phyloP scores from a whole-genome alignment of 2,888 invertebrate genomes.

The Athalia rosae region DNA sequence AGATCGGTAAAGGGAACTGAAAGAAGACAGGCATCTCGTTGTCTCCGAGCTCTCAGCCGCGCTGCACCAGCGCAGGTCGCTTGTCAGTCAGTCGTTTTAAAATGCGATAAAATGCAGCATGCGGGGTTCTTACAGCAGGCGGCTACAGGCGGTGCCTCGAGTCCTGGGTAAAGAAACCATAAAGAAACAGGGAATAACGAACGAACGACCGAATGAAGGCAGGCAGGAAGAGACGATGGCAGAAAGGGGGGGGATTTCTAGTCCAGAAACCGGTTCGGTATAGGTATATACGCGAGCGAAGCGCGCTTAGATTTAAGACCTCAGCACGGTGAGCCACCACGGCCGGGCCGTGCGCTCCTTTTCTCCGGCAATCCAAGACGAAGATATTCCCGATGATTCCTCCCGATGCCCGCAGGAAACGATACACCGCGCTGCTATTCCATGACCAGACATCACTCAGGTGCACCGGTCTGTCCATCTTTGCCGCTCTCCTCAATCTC shows the following conservation, averaged over 20 bases:
- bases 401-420: conserved; percentile 13
- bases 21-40: conserved; percentile 56
- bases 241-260: conserved; percentile 46
- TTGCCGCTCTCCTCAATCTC: conserved; percentile 3
- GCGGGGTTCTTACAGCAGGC: conserved; percentile 48
- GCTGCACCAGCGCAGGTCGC: conserved; percentile 13
- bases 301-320: conserved; percentile 37
- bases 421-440: conserved; percentile 7
- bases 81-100: conserved; percentile 50
- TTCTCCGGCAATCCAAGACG: neutral
- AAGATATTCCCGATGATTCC: conserved; percentile 43
- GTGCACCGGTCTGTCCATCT: conserved; percentile 35
- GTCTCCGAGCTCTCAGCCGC: conserved; percentile 50
- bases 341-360: conserved; percentile 24
- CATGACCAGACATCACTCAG: conserved; percentile 43
- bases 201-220: conserved; percentile 48
- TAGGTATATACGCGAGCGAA: conserved; percentile 14
- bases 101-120: conserved; percentile 37
- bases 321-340: too few relatives aligned
- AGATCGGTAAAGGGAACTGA: neutral
- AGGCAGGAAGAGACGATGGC: conserved; percentile 8
- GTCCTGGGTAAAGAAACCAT: neutral
- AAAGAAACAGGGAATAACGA: conserved; percentile 65
- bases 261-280: conserved; percentile 54
- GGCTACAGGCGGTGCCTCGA: conserved; percentile 34